phyloP scores from a whole-genome alignment of 2,113 vertebrate genomes.

The Hippoglossus stenolepis region DNA sequence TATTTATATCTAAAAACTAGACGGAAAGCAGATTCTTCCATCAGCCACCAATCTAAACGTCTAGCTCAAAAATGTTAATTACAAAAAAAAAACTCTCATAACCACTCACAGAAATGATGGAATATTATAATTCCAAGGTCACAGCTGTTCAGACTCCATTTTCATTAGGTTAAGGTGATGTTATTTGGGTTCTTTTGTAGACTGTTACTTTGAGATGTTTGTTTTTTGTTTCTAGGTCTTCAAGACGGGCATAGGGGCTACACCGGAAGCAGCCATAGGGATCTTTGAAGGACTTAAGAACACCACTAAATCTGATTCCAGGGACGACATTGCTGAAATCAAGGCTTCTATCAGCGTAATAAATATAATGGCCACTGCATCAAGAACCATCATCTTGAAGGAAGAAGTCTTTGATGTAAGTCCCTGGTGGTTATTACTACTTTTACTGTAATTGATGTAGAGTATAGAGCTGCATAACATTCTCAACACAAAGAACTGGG shows the following conservation, averaged over 20 bases:
- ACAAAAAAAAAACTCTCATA: no score
- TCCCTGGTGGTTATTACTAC: neutral
- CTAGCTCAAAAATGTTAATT: no score
- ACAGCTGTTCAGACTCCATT: neutral
- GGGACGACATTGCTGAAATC: conserved; percentile 47
- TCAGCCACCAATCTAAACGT: no score
- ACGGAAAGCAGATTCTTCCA: no score
- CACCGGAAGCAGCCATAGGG: conserved; percentile 3
- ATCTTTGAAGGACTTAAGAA: conserved; percentile 76
- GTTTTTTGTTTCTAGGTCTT: conserved; percentile 62
- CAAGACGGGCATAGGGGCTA: conserved; percentile 70
- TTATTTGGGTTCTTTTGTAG: neutral
- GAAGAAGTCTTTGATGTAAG: conserved; percentile 72
- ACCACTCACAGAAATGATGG: no score
- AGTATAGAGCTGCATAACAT: neutral
- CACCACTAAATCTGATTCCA: neutral
- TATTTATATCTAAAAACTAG: no score
- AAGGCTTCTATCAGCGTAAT: conserved; percentile 63
- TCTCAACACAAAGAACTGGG: neutral
- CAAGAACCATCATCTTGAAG: neutral
- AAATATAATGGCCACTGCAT: conserved; percentile 32
- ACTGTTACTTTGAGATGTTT: neutral
- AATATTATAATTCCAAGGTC: no score
- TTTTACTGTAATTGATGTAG: neutral
- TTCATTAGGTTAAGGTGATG: neutral